Conservation (phyloP, 1,140 invertebrate species). For the Saccostrea cuccullata region DNA sequence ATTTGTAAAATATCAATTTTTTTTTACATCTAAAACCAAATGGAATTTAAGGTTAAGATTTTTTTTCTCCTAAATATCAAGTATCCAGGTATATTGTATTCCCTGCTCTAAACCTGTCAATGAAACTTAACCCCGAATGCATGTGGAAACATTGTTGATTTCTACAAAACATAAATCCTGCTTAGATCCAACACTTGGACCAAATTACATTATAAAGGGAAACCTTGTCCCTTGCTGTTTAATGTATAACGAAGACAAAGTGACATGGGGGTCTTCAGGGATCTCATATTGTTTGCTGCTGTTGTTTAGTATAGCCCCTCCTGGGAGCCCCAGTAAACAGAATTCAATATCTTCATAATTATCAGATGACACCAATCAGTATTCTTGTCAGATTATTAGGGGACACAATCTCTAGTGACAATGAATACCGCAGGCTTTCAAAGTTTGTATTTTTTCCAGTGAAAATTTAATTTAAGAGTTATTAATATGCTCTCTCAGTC, state of each 20-base stretch:
- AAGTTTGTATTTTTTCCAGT: neutral
- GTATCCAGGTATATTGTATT: too few species aligned
- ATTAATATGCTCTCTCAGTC: too few species aligned
- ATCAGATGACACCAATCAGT: neutral
- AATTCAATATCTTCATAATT: slow-evolving; percentile 20
- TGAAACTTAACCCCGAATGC: neutral
- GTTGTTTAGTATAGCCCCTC: slow-evolving; percentile 11
- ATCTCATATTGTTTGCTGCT: neutral
- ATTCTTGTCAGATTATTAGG: neutral
- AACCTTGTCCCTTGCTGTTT: neutral
- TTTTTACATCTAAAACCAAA: too few species aligned
- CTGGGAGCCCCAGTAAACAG: neutral
- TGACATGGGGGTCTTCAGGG: neutral
- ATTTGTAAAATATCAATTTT: too few species aligned
- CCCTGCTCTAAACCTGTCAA: too few species aligned
- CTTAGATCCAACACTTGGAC: neutral
- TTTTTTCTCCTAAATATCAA: too few species aligned
- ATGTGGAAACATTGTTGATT: neutral
- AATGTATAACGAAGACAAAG: neutral
- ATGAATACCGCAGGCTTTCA: neutral
- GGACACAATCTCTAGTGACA: neutral
- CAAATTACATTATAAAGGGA: neutral
- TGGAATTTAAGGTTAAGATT: too few species aligned
- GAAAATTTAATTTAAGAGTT: neutral
- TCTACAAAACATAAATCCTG: neutral